These are phyloP conservation scores for Umimayanthus kanabou DNA, from an alignment of 92 coral and sea anemone species.

Conservation along the genomic window DNA sequence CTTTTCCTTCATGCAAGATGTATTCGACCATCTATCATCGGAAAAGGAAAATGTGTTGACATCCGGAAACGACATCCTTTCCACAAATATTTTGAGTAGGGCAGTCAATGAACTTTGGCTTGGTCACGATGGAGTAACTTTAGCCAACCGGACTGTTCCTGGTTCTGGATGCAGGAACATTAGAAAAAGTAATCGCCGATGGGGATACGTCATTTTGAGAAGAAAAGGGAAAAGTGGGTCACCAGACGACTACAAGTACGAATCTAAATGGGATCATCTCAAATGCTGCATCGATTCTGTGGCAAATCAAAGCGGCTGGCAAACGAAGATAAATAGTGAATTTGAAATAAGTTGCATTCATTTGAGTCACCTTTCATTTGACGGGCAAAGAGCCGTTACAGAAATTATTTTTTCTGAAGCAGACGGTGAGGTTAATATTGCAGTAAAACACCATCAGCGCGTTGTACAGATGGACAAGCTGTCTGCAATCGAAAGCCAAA, in stretches of 20 bases:
- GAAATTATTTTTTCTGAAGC: neutral
- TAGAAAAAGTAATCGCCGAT: neutral
- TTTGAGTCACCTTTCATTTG: neutral
- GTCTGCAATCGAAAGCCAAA: neutral
- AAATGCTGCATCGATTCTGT: neutral
- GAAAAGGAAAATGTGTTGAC: neutral
- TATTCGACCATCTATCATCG: neutral
- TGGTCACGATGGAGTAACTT: neutral
- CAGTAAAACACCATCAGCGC: neutral
- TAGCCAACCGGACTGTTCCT: neutral
- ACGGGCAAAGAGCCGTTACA: constrained; percentile 2
- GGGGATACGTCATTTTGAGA: neutral
- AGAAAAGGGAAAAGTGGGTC: neutral
- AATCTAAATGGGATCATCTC: neutral
- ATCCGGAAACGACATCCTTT: neutral
- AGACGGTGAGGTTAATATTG: neutral
- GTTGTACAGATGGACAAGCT: neutral
- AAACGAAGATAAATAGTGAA: too few species aligned
- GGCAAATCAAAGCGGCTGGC: too few species aligned
- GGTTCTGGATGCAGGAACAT: neutral
- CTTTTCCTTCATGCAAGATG: neutral
- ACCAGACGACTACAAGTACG: neutral
- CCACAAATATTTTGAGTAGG: neutral
- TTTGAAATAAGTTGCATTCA: too few species aligned
- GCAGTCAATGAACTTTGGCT: constrained; percentile 14